Percentiles rank a stretch among this genome's conserved stretches.
These are phyloP conservation scores for Tortricodes alternella DNA, from an alignment of 2,888 invertebrate genomes.

Conservation along the genomic window DNA sequence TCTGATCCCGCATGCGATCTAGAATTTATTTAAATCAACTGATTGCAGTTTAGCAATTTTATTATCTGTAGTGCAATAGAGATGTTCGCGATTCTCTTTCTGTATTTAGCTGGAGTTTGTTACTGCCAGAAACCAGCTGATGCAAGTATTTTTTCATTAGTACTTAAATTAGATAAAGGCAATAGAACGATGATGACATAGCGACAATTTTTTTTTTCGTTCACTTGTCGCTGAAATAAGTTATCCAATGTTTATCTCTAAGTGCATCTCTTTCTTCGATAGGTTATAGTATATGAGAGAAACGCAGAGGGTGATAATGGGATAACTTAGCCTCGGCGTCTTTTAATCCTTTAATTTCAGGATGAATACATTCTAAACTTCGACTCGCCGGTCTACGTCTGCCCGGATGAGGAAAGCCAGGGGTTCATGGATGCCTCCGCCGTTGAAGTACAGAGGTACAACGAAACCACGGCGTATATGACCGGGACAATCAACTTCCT, in stretches of 20 bases:
- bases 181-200: too few species aligned
- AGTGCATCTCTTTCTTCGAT: too few species aligned
- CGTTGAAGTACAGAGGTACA: conserved; percentile 44
- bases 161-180: too few species aligned
- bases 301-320: not conserved
- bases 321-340: not conserved
- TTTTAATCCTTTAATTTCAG: conserved; percentile 26
- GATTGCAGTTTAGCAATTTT: not conserved
- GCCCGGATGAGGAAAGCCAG: conserved; percentile 45
- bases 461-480: conserved; percentile 51
- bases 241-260: too few species aligned
- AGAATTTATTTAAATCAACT: conserved; percentile 12
- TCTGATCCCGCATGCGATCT: conserved; percentile 23
- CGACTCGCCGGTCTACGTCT: conserved; percentile 53
- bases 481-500: conserved; percentile 45
- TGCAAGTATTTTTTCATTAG: conserved; percentile 14
- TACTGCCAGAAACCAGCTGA: not conserved
- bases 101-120: conserved; percentile 11
- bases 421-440: conserved; percentile 43
- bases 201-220: too few species aligned
- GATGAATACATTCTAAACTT: conserved; percentile 49
- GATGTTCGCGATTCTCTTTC: conserved; percentile 6
- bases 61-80: not conserved
- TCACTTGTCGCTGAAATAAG: too few species aligned
- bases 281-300: too few species aligned